Evolutionary conservation across 2,797 vertebrate species (phyloP), one percentile per base, ranked within the genome.

Genomic region (Enteromius treurensis): DNA sequence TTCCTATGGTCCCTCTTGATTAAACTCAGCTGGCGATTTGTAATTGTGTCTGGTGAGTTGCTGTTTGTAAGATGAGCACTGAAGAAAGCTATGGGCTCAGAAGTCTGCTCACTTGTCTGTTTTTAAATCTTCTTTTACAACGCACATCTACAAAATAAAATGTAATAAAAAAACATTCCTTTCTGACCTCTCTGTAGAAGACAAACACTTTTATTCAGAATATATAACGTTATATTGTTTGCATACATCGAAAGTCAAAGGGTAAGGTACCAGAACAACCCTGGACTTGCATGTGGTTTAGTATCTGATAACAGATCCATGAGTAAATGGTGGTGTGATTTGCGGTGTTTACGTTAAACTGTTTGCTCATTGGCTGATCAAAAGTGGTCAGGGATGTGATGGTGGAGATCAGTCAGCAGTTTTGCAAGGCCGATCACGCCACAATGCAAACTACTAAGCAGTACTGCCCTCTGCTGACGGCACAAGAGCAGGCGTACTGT

Each of bases 381-480:
- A 17, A 76, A 23, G 17, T 55, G 19, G 19, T 75, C 29, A 55
- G 29, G 10, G 19, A 23, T 10, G 32, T 40, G 29, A 53, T 40
- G 51, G 26, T 58, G 51, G 34, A 76, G 0, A 58, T 58, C 73
- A 58, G 51, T 23, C 17, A 58, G 34, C 13, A 58, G 21, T 55
- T 74, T 74, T 74, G 47, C 34, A 7, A 37, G 10, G 10, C 49
- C 37, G 19, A 37, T 1, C 71, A n/a, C 9, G 19, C 17, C 32
- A 23, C 8, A n/a, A 37, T 76, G 21, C 51, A 10, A 42, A 3
- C 34, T 60, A n/a, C 10, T 40, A 5, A 26, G 34, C 74, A 26
- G 74, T 5, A 76, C 74, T 76, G 74, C 74, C 74, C 51, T 76
- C 74, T 76, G 51, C 51, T 60, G 74, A 42, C 21, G 23, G 11